These are phyloP conservation scores for Hydropsyche tenuis DNA, from an alignment of 1,140 invertebrate species.

Conservation along the genomic window DNA sequence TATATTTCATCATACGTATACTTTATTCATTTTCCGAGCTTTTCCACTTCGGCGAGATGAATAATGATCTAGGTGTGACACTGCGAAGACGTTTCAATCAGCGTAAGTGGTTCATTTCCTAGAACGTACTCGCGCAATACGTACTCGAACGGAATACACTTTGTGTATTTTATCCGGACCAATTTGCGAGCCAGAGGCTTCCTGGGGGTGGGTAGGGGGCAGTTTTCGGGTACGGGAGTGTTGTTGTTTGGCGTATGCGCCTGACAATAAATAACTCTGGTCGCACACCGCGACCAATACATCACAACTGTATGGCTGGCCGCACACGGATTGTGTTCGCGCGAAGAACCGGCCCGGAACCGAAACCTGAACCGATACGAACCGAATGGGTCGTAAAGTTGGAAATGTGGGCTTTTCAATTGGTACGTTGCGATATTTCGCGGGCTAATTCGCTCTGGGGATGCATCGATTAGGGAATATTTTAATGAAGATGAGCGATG, in stretches of 20 bases:
- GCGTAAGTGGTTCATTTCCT: conserved; percentile 46
- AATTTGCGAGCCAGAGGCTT: too few species aligned
- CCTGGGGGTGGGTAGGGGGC: not conserved
- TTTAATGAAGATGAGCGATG: too few species aligned
- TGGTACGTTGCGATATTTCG: too few species aligned
- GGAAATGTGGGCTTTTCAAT: too few species aligned
- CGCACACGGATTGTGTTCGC: conserved; percentile 40
- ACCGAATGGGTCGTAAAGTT: not conserved
- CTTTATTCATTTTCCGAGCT: not conserved
- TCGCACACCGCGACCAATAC: conserved; percentile 44
- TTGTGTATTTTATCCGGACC: too few species aligned
- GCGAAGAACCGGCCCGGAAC: conserved; percentile 45
- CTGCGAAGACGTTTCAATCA: conserved; percentile 50
- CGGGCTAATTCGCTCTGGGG: too few species aligned
- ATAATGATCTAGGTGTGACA: conserved; percentile 47
- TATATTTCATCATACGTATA: not conserved
- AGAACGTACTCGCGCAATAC: not conserved
- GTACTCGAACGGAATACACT: too few species aligned
- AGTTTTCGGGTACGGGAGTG: conserved; percentile 10
- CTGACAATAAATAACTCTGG: conserved; percentile 31
- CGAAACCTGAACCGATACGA: not conserved
- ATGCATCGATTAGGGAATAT: too few species aligned
- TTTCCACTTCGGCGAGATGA: conserved; percentile 40
- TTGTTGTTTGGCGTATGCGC: conserved; percentile 4
- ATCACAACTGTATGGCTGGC: conserved; percentile 40